These are phyloP conservation scores for Pandemis heparana DNA, from an alignment of 2,888 invertebrate genomes.

Conservation along the genomic window DNA sequence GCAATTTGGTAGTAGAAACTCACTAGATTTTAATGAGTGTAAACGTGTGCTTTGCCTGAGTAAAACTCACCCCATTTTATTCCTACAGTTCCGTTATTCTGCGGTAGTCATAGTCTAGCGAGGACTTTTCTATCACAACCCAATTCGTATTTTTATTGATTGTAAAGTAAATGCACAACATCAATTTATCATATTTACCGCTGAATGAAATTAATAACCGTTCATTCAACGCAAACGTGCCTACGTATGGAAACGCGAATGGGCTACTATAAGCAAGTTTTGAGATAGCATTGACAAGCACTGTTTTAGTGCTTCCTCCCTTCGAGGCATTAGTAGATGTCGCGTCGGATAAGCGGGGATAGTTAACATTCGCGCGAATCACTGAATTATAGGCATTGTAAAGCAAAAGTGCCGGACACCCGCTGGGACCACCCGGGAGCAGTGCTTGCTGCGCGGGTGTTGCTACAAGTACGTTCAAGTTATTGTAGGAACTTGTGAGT, in stretches of 20 bases:
- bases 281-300: slow-evolving; percentile 45
- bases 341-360: slow-evolving; percentile 69
- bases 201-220: neutral
- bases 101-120: too few species aligned
- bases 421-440: slow-evolving; percentile 81
- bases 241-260: slow-evolving; percentile 20
- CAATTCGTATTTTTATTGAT: neutral
- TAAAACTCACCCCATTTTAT: too few species aligned
- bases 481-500: slow-evolving; percentile 11
- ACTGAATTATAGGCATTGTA: slow-evolving; percentile 80
- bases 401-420: slow-evolving; percentile 66
- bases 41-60: too few species aligned
- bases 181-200: neutral
- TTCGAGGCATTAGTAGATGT: slow-evolving; percentile 69
- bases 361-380: slow-evolving; percentile 79
- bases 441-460: slow-evolving; percentile 49
- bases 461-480: slow-evolving; percentile 13
- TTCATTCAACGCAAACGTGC: slow-evolving; percentile 10
- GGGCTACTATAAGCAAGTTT: slow-evolving; percentile 19
- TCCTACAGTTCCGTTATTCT: too few species aligned
- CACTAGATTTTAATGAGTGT: too few species aligned
- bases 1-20: too few species aligned
- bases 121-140: too few species aligned
- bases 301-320: slow-evolving; percentile 74
- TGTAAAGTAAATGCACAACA: too few species aligned